phyloP scores from a whole-genome alignment of 2,113 vertebrate genomes.

The Theropithecus gelada region DNA sequence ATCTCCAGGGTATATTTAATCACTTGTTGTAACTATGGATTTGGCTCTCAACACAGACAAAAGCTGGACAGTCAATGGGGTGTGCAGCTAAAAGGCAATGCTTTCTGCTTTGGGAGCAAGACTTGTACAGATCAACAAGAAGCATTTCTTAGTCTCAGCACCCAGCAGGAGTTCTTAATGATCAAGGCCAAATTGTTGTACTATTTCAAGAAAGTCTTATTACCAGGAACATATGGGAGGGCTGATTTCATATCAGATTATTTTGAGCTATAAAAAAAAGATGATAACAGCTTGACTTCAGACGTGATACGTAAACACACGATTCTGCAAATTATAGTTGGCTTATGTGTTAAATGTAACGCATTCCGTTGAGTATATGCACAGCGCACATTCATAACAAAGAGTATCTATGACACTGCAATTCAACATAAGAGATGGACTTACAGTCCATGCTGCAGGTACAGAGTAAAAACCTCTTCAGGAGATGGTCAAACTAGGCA shows the following conservation, averaged over 20 bases:
- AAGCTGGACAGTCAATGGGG: not conserved
- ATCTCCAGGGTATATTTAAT: slow-evolving; percentile 9
- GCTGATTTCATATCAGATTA: slow-evolving; percentile 36
- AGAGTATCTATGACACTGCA: not conserved
- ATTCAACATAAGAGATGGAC: not conserved
- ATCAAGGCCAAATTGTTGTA: not conserved
- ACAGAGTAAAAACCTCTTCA: not conserved
- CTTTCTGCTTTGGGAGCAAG: slow-evolving; percentile 25
- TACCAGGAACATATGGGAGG: slow-evolving; percentile 24
- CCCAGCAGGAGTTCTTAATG: not conserved
- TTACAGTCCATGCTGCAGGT: not conserved
- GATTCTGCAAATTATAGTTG: not conserved
- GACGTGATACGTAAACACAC: not conserved
- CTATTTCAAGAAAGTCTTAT: slow-evolving; percentile 54
- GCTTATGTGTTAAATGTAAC: not conserved
- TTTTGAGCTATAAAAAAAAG: slow-evolving; percentile 35
- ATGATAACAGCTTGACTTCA: slow-evolving; percentile 47
- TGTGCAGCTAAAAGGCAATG: not conserved
- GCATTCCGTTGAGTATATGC: fast-evolving
- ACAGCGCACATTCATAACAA: not conserved
- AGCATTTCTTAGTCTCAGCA: not conserved
- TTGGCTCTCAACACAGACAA: not conserved
- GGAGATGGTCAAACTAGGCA: not conserved
- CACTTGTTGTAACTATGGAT: slow-evolving; percentile 37
- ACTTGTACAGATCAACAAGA: not conserved